Evolutionary conservation across 2,797 vertebrate genomes (phyloP).

Genomic region (Chanos chanos): DNA sequence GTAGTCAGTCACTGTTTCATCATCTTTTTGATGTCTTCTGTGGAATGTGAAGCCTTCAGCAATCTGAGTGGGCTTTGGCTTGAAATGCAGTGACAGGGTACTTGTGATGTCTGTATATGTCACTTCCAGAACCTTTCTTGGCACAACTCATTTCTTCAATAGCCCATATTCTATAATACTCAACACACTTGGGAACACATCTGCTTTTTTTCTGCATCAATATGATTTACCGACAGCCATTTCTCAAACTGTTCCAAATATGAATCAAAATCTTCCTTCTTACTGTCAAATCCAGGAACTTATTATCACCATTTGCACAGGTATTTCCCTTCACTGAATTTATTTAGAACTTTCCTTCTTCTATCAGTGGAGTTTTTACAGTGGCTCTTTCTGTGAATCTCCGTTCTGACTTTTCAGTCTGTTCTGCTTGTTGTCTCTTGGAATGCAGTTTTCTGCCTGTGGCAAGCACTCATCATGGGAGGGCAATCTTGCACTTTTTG

Average conservation of each 20-base stretch:
- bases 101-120: too few species aligned
- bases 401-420: neutral
- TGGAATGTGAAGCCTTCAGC: conserved; percentile 9
- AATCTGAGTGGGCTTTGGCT: conserved; percentile 6
- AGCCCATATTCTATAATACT: too few species aligned
- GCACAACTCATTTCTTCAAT: too few species aligned
- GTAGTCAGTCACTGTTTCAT: neutral
- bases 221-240: neutral
- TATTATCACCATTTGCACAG: neutral
- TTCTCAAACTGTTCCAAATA: neutral
- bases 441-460: too few species aligned
- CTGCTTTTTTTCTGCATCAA: neutral
- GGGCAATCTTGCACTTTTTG: too few species aligned
- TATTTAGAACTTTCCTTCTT: neutral
- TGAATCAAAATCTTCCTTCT: neutral
- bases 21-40: neutral
- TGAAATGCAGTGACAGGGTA: conserved; percentile 7
- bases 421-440: too few species aligned
- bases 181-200: too few species aligned
- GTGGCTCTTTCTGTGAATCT: neutral
- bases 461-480: too few species aligned
- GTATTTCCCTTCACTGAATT: neutral
- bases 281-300: neutral
- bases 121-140: too few species aligned
- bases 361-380: too few species aligned